phyloP scores from a whole-genome alignment of 2,797 vertebrate species.

The Mastacembelus armatus region DNA sequence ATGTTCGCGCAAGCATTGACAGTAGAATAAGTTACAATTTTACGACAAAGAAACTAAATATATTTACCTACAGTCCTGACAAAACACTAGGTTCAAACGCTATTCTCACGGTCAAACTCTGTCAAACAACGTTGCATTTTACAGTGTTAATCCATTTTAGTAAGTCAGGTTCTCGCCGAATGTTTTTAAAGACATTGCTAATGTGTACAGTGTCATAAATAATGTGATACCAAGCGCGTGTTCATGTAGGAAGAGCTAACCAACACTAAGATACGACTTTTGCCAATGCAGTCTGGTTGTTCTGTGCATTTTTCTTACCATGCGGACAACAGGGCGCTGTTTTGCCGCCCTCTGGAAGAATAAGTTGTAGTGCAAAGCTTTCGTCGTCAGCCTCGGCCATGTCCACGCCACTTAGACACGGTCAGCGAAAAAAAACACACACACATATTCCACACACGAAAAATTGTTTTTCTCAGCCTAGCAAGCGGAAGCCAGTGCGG shows the following conservation, averaged over 20 bases:
- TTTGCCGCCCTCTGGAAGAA: constrained; percentile 58
- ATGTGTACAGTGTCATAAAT: rapidly evolving
- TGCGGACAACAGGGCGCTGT: constrained; percentile 78
- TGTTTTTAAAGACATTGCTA: neutral
- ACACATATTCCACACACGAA: rapidly evolving
- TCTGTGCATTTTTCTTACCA: too few relatives aligned
- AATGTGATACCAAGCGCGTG: rapidly evolving
- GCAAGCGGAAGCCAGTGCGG: neutral
- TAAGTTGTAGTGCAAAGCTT: constrained; percentile 72
- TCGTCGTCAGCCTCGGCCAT: constrained; percentile 23
- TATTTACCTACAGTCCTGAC: neutral
- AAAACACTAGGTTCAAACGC: neutral
- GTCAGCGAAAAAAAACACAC: rapidly evolving
- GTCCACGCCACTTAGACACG: constrained; percentile 3
- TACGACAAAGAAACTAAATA: too few relatives aligned
- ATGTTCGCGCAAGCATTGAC: neutral
- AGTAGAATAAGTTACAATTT: too few relatives aligned
- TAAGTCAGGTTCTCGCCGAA: too few relatives aligned
- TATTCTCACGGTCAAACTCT: too few relatives aligned
- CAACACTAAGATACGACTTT: neutral
- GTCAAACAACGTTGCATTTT: too few relatives aligned
- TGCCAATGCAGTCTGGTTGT: neutral
- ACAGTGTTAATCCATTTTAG: too few relatives aligned
- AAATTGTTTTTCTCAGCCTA: rapidly evolving
- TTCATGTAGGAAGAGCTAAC: neutral